Percentiles rank a stretch among this genome's conserved stretches.
These are phyloP conservation scores for Lepas anatifera DNA, from an alignment of 2,888 invertebrate genomes.

Conservation along the genomic window DNA sequence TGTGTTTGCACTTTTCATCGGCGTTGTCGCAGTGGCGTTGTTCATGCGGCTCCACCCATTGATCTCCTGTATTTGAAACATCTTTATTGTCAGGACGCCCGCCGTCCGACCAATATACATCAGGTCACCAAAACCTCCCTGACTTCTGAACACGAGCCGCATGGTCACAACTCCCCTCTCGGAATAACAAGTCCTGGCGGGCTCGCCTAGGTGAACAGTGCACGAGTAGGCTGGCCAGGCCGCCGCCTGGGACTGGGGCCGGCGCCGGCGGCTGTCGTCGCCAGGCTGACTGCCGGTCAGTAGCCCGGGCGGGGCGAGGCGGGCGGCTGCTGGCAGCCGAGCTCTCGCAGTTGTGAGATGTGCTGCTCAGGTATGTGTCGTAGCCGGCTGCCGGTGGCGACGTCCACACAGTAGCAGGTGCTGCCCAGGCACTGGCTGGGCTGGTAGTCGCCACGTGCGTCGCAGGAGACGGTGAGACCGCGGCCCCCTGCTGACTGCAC, in stretches of 20 bases:
- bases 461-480: constrained; percentile 20
- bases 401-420: constrained; percentile 22
- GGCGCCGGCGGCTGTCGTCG: neutral
- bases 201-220: too few relatives aligned
- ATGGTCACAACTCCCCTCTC: too few relatives aligned
- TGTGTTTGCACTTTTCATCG: neutral
- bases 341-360: neutral
- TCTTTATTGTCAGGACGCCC: too few relatives aligned
- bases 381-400: constrained; percentile 10
- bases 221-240: too few relatives aligned
- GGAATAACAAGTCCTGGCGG: too few relatives aligned
- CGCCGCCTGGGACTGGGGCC: neutral
- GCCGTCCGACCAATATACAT: neutral
- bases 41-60: too few relatives aligned
- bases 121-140: too few relatives aligned
- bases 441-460: constrained; percentile 22
- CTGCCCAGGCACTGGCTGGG: constrained; percentile 22
- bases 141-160: too few relatives aligned
- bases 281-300: neutral
- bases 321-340: neutral
- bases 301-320: too few relatives aligned
- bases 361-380: neutral
- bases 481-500: constrained; percentile 11
- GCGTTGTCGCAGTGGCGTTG: neutral
- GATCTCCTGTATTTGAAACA: neutral